Evolutionary conservation across 2,113 vertebrate species (phyloP).

Genomic region (Megaleporinus macrocephalus): DNA sequence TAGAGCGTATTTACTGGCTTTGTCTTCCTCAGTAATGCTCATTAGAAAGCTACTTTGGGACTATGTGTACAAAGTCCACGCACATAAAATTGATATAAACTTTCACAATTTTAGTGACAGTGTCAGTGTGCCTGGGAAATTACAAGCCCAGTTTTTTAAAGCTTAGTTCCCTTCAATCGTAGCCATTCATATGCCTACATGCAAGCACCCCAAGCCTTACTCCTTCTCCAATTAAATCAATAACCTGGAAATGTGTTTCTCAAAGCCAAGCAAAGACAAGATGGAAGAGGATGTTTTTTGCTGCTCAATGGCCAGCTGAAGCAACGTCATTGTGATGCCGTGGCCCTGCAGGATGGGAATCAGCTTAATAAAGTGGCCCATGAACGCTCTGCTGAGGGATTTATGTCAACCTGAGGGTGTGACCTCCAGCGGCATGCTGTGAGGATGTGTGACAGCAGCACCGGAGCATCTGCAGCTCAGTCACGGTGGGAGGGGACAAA

Average conservation of each 20-base stretch:
- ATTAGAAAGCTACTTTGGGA: neutral
- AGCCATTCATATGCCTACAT: too few relatives aligned
- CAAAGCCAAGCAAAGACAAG: constrained; percentile 37
- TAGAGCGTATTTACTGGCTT: neutral
- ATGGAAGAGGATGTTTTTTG: constrained; percentile 43
- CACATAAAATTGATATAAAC: neutral
- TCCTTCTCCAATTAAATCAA: constrained; percentile 45
- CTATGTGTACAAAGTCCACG: neutral
- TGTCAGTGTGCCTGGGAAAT: neutral
- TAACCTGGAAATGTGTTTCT: constrained; percentile 42
- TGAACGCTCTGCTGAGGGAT: constrained; percentile 50
- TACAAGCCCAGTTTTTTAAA: neutral
- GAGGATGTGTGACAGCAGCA: constrained; percentile 74
- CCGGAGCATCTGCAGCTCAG: constrained; percentile 61
- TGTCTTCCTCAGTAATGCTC: neutral
- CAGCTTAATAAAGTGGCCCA: constrained; percentile 55
- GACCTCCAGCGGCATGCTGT: constrained; percentile 53
- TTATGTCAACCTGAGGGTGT: constrained; percentile 66
- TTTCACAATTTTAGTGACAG: neutral
- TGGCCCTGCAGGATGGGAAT: constrained; percentile 46
- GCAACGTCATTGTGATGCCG: constrained; percentile 47
- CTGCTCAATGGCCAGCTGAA: constrained; percentile 50
- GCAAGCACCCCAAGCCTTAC: neutral
- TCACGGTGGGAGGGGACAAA: constrained; percentile 49
- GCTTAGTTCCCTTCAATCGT: neutral